Evolutionary conservation across 1,140 invertebrate species (phyloP).

Genomic region (Tachypleus tridentatus): DNA sequence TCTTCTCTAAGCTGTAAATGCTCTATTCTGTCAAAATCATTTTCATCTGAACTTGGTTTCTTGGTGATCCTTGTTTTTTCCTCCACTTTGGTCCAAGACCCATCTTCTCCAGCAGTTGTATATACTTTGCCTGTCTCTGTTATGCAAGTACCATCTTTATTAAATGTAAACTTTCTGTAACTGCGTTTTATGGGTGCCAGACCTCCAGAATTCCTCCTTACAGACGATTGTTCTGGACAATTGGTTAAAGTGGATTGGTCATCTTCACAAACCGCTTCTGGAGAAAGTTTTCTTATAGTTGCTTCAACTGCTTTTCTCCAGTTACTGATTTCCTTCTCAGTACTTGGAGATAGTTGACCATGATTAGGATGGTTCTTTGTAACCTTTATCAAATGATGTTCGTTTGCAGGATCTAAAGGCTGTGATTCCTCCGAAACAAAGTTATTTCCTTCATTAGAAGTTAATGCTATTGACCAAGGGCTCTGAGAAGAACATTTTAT

Average conservation of each 20-base stretch:
- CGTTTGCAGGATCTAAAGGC: neutral
- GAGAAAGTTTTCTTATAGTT: slow-evolving; percentile 16
- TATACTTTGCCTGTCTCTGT: slow-evolving; percentile 28
- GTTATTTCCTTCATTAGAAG: slow-evolving; percentile 1
- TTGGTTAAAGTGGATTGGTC: slow-evolving; percentile 2
- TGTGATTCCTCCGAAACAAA: neutral
- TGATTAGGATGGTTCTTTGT: no score
- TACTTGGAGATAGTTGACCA: slow-evolving; percentile 7
- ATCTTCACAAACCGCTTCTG: slow-evolving; percentile 9
- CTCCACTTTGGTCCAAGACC: slow-evolving; percentile 24
- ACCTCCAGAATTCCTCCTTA: neutral
- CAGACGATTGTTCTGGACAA: no score
- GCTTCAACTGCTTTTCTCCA: slow-evolving; percentile 18
- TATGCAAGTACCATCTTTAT: slow-evolving; percentile 27
- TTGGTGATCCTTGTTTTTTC: slow-evolving; percentile 26
- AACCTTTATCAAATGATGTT: neutral
- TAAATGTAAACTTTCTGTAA: slow-evolving; percentile 28
- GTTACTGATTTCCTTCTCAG: slow-evolving; percentile 13
- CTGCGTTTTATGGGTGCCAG: slow-evolving; percentile 24
- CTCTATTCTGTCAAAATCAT: slow-evolving; percentile 17
- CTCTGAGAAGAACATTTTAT: neutral
- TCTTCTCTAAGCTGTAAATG: slow-evolving; percentile 11
- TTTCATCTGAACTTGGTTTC: slow-evolving; percentile 7
- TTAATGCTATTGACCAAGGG: slow-evolving; percentile 8
- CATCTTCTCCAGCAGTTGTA: slow-evolving; percentile 21